Evolutionary conservation across 1,140 invertebrate genomes (phyloP), one percentile per base, ranked within the genome.

Genomic region (Lordiphosa clarofinis): DNA sequence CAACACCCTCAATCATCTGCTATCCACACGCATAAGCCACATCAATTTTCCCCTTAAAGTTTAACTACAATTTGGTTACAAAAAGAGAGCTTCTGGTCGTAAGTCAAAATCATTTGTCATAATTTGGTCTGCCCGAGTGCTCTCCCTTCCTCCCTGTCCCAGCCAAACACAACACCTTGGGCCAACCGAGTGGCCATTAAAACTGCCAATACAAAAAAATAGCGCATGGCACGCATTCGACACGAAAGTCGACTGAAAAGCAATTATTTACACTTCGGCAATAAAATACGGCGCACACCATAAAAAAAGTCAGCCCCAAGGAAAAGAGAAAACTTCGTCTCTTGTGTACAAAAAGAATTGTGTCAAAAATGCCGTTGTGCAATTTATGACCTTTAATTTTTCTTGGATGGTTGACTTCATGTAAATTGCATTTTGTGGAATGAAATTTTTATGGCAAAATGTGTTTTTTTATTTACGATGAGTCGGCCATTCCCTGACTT

Each of bases 261-360:
- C 78, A 84, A 84, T 84, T 84, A 82, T 84, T 84, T 82, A 82
- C 78, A 82, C 64, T 82, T 75, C 37, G 66, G 68, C 73, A 82
- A 82, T 82, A 82, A 84, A 84, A 73, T 76, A 69, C 69, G 76
- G 57, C 64, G 52, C 54, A 56, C 52, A 50, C 39, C 9, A 31
- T 4, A 9, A 53, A 61, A 44, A 49, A 59, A 50, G 47, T 15
- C 52, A 53, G 24, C 43, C 44, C 8, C 9, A 46, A 21, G 24
- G 31, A 46, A 24, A 6, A 9, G 11, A 9, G 7, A 12, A 46
- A 19, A 28, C 28, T 31, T 31, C 28, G 28, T 31, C 28, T 31
- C 28, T 31, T 31, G 28, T 31, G n/a, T 15, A 49, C 11, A 15
- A 44, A 59, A 65, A 24, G 21, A 61, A 64, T 63, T 73, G 68